phyloP scores from a whole-genome alignment of 1,140 invertebrate species.

The Chelonus insularis region DNA sequence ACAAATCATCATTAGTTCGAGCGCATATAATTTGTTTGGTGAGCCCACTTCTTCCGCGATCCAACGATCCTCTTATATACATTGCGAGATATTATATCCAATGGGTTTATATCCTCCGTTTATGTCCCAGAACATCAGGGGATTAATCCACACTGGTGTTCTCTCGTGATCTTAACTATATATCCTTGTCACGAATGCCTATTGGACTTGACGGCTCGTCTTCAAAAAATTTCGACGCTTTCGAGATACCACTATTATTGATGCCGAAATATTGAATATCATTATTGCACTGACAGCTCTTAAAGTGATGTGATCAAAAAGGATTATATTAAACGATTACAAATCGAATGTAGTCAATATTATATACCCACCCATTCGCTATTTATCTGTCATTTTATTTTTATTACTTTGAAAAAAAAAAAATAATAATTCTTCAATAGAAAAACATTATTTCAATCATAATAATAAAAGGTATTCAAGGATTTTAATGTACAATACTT shows the following conservation, averaged over 20 bases:
- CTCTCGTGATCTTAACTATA: background rate
- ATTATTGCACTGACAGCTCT: conserved; percentile 15
- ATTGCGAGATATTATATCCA: no score
- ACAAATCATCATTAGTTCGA: conserved; percentile 41
- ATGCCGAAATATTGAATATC: conserved; percentile 19
- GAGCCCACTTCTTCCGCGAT: conserved; percentile 27
- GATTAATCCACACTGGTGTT: conserved; percentile 7
- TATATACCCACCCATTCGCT: background rate
- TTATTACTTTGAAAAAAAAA: background rate
- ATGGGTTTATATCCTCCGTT: background rate
- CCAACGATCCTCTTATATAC: no score
- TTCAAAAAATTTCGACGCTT: conserved; percentile 5
- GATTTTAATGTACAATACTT: no score
- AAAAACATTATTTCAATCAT: no score
- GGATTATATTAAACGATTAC: conserved; percentile 3
- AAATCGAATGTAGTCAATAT: background rate
- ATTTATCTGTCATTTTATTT: background rate
- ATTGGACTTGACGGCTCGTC: background rate
- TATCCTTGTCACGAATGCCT: conserved; percentile 14
- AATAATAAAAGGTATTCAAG: no score
- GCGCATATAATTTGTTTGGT: conserved; percentile 38
- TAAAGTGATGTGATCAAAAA: background rate
- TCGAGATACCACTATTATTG: conserved; percentile 12
- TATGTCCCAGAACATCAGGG: conserved; percentile 8
- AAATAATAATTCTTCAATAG: no score